Evolutionary conservation across 2,113 vertebrate species (phyloP).

Genomic region (Bubo blakistoni): DNA sequence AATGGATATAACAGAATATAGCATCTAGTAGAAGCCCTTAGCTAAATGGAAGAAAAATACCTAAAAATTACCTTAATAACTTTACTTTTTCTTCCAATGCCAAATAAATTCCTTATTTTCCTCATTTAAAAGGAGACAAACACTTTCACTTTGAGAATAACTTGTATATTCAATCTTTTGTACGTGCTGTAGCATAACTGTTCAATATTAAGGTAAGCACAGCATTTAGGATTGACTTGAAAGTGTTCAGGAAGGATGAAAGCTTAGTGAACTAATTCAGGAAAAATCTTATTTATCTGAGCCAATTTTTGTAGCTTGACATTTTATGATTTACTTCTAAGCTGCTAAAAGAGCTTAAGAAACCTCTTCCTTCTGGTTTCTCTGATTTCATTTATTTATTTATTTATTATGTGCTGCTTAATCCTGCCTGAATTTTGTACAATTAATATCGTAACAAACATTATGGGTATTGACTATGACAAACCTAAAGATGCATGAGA

Average conservation of each 20-base stretch:
- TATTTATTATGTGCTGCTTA: constrained; percentile 40
- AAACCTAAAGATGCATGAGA: constrained; percentile 25
- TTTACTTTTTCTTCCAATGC: neutral
- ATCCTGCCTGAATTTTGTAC: constrained; percentile 65
- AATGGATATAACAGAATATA: neutral
- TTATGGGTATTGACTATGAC: constrained; percentile 18
- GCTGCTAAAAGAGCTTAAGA: constrained; percentile 75
- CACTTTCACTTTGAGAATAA: neutral
- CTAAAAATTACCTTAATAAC: neutral
- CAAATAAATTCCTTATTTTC: neutral
- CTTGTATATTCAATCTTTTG: neutral
- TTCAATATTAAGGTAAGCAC: constrained; percentile 61
- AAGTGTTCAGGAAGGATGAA: constrained; percentile 68
- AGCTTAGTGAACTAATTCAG: constrained; percentile 73
- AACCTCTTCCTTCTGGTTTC: constrained; percentile 64
- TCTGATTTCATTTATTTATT: neutral
- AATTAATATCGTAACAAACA: constrained; percentile 61
- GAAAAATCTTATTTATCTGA: constrained; percentile 71
- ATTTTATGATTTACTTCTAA: constrained; percentile 77
- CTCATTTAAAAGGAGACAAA: constrained; percentile 24
- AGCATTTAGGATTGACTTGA: constrained; percentile 64
- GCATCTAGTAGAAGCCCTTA: neutral
- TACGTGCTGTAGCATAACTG: constrained; percentile 42
- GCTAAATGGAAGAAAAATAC: neutral
- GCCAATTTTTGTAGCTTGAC: constrained; percentile 75